Evolutionary conservation across 37 sponge, comb jelly and placozoan genomes (phyloP).

Genomic region (Halichondria panicea): DNA sequence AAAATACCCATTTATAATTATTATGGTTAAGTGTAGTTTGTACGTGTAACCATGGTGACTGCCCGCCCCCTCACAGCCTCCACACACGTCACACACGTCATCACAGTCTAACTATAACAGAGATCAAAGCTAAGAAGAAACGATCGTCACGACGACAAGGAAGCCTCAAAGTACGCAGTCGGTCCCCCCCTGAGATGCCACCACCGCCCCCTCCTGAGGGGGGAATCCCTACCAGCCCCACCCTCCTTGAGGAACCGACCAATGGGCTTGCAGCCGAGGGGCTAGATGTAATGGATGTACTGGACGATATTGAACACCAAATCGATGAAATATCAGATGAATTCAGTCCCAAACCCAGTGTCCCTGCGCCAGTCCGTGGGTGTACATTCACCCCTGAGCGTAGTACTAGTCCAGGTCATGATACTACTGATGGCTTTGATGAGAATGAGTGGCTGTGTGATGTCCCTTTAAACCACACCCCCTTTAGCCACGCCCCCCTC

Average conservation of each 20-base stretch:
- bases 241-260: background rate
- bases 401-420: background rate
- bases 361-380: background rate
- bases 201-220: conserved; percentile 58
- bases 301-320: conserved; percentile 36
- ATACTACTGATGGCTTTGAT: background rate
- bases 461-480: background rate
- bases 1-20: too few relatives aligned
- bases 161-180: conserved; percentile 36
- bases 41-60: too few relatives aligned
- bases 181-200: conserved; percentile 56
- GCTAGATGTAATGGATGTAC: conserved; percentile 25
- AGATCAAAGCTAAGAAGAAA: conserved; percentile 1
- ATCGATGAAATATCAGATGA: conserved; percentile 8
- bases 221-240: background rate
- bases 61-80: background rate
- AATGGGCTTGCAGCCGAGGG: background rate
- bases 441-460: conserved; percentile 27
- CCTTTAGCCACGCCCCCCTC: background rate
- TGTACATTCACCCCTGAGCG: too few relatives aligned
- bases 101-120: conserved; percentile 7
- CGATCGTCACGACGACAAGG: background rate
- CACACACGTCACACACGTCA: conserved; percentile 19
- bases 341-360: background rate
- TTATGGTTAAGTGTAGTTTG: too few relatives aligned